These are phyloP conservation scores for Ophioderma brevispina DNA, from an alignment of 35 echinoderm and acorn worm species.

Conservation along the genomic window DNA sequence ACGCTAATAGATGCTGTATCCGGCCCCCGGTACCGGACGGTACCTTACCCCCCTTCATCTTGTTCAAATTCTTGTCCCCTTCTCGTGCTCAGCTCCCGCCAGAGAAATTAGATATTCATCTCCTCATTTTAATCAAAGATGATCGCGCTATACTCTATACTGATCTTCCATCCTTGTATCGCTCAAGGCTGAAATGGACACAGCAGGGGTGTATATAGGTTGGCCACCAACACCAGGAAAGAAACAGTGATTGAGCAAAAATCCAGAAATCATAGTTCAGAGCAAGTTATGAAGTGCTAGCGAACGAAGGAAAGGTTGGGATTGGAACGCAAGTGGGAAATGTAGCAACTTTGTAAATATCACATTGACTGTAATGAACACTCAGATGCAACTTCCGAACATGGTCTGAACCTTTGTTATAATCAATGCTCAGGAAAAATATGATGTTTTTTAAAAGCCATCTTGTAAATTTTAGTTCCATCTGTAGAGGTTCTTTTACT, in stretches of 20 bases:
- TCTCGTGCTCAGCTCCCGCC: neutral
- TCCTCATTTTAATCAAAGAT: neutral
- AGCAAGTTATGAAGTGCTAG: neutral
- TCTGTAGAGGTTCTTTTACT: constrained; percentile 36
- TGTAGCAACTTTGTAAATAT: constrained; percentile 52
- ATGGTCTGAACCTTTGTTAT: constrained; percentile 46
- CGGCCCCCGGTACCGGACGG: too few relatives aligned
- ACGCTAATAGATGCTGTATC: neutral
- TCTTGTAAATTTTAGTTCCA: constrained; percentile 19
- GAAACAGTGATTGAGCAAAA: neutral
- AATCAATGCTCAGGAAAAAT: constrained; percentile 39
- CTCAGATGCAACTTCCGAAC: constrained; percentile 19
- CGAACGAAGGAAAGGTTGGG: neutral
- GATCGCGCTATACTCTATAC: neutral
- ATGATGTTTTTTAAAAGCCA: constrained; percentile 37
- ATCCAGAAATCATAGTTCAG: neutral
- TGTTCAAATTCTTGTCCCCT: too few relatives aligned
- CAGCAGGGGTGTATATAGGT: neutral
- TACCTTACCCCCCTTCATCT: neutral
- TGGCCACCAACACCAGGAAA: neutral
- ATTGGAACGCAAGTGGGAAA: neutral
- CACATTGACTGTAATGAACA: constrained; percentile 44
- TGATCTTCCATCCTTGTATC: neutral
- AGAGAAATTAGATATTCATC: neutral
- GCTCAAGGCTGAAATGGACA: neutral